These are phyloP conservation scores for Dolichoris vasculosae DNA, from an alignment of 1,140 invertebrate genomes.

Conservation along the genomic window DNA sequence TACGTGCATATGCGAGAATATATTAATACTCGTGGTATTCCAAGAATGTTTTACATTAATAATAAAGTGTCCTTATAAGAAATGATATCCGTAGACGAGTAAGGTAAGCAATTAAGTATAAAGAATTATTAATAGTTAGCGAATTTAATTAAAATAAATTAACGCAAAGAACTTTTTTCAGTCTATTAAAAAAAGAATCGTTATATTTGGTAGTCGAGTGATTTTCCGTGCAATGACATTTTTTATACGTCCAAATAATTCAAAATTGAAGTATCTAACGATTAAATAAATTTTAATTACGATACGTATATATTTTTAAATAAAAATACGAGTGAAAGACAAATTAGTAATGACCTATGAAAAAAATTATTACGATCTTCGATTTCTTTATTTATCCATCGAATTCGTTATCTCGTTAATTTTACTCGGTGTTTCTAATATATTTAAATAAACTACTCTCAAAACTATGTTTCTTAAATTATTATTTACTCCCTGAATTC, in stretches of 20 bases:
- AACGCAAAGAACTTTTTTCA: background rate
- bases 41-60: background rate
- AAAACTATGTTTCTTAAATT: background rate
- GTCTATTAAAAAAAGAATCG: background rate
- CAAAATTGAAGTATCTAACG: background rate
- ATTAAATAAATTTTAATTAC: background rate
- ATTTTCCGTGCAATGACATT: background rate
- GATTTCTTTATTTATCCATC: background rate
- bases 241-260: background rate
- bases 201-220: background rate
- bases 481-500: background rate
- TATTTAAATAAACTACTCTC: background rate
- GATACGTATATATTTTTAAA: background rate
- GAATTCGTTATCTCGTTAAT: background rate
- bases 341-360: background rate
- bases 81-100: background rate
- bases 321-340: no score
- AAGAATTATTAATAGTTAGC: background rate
- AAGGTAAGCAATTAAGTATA: background rate
- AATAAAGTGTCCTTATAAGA: background rate
- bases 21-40: background rate
- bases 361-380: background rate
- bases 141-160: background rate
- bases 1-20: background rate
- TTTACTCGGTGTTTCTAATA: background rate